Evolutionary conservation across 2,797 vertebrate species (phyloP).

Genomic region (Ctenosaura bakeri): DNA sequence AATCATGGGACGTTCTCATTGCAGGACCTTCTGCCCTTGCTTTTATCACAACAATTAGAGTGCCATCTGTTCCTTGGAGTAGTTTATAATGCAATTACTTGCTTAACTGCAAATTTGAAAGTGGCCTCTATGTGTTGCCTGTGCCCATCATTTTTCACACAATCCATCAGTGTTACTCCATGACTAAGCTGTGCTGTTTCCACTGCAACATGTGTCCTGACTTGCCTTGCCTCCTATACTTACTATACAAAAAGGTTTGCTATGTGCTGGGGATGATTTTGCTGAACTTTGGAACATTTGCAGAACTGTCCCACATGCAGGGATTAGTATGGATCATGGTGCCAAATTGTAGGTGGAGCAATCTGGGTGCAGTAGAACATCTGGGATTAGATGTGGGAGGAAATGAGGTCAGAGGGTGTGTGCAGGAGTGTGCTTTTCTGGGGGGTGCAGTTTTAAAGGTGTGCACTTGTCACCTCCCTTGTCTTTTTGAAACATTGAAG

Average conservation of each 20-base stretch:
- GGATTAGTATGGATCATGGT: constrained; percentile 20
- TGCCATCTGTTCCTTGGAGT: not conserved
- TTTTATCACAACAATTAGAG: not conserved
- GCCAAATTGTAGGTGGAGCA: not conserved
- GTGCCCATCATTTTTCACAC: not conserved
- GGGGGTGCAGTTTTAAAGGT: not conserved
- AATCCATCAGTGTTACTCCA: not conserved
- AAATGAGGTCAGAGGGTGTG: constrained; percentile 5
- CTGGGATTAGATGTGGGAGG: constrained; percentile 13
- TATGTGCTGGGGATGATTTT: not conserved
- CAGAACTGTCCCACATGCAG: not conserved
- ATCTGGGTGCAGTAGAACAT: not conserved
- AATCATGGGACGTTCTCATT: not conserved
- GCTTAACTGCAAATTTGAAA: not conserved
- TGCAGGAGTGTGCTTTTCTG: not conserved
- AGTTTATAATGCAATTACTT: not conserved
- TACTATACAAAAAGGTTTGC: not conserved
- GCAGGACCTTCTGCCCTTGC: not conserved
- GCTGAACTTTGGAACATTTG: not conserved
- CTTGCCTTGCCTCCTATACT: not conserved
- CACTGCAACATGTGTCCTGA: not conserved
- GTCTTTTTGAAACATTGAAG: not conserved
- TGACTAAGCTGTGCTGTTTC: not conserved
- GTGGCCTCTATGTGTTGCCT: not conserved
- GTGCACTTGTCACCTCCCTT: not conserved